Evolutionary conservation across 2,888 invertebrate species (phyloP), one percentile per base, ranked within the genome.

Genomic region (Plagiodera versicolora): DNA sequence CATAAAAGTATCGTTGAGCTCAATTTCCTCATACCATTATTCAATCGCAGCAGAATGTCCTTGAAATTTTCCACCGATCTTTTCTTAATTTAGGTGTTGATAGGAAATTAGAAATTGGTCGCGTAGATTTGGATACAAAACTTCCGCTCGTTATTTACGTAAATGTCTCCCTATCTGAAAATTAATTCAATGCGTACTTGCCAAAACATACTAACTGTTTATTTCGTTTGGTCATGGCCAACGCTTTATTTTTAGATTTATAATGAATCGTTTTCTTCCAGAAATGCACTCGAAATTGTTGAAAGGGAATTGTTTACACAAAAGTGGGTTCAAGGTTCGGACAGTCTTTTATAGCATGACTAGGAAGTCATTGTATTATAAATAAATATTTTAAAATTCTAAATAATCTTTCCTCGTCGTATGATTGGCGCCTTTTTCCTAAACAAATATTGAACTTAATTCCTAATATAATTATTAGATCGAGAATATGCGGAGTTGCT

Each of bases 401-500:
- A n/a, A n/a, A n/a, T n/a, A n/a, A n/a, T n/a, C n/a, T n/a, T n/a
- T n/a, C n/a, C n/a, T n/a, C n/a, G n/a, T n/a, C n/a, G n/a, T n/a
- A n/a, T n/a, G n/a, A n/a, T n/a, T n/a, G n/a, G n/a, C n/a, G n/a
- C n/a, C n/a, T n/a, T n/a, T n/a, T n/a, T n/a, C n/a, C n/a, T 28
- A n/a, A 32, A 32, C 28, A 51, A 49, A 14, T 47, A 56, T 59
- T 59, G 28, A 45, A 28, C 59, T 47, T 49, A 10, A 48, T 48
- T 20, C 35, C 46, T 56, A 53, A 30, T 57, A 28, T 47, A 58
- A 56, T 19, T 61, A 58, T 61, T 56, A 75, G 75, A 77, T 69
- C 70, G 71, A 71, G 71, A 70, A 65, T 74, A 73, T 63, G 66
- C 67, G 47, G 68, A 69, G 64, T 67, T 73, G 66, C 67, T 73